These are phyloP conservation scores for Amiota minor DNA, from an alignment of 2,888 invertebrate species.

Conservation along the genomic window DNA sequence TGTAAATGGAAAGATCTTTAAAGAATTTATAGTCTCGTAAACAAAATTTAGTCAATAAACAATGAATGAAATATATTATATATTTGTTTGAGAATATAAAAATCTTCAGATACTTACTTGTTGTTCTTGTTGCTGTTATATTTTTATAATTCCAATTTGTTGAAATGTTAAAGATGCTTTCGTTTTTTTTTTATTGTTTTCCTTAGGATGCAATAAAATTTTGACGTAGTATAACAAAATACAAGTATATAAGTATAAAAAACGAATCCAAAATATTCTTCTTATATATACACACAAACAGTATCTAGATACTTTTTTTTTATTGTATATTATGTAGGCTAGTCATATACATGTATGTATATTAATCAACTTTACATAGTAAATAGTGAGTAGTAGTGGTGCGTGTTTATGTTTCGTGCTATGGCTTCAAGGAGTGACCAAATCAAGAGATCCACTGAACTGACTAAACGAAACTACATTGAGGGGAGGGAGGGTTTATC, in stretches of 20 bases:
- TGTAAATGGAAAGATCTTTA: too few relatives aligned
- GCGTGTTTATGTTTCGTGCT: constrained; percentile 8
- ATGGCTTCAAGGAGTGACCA: background rate
- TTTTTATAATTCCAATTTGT: constrained; percentile 42
- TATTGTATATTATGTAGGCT: too few relatives aligned
- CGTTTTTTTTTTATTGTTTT: constrained; percentile 5
- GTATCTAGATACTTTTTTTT: too few relatives aligned
- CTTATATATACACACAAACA: too few relatives aligned
- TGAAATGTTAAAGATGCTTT: constrained; percentile 36
- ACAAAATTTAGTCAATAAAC: too few relatives aligned
- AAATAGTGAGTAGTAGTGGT: background rate
- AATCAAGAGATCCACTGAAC: background rate
- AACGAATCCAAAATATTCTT: constrained; percentile 7
- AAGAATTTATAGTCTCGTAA: too few relatives aligned
- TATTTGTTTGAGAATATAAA: too few relatives aligned
- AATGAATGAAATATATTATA: too few relatives aligned
- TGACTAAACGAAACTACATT: too few relatives aligned
- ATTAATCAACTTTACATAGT: too few relatives aligned
- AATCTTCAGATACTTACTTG: constrained; percentile 45
- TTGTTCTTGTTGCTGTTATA: constrained; percentile 29
- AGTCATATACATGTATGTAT: too few relatives aligned
- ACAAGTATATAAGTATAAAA: constrained; percentile 24
- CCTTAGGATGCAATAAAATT: constrained; percentile 37
- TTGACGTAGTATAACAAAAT: constrained; percentile 23
- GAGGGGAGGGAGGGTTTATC: too few relatives aligned